Percentiles rank a stretch among this genome's conserved stretches.
phyloP scores from a whole-genome alignment of 2,113 vertebrate genomes.

The Neolamprologus caudopunctatus region DNA sequence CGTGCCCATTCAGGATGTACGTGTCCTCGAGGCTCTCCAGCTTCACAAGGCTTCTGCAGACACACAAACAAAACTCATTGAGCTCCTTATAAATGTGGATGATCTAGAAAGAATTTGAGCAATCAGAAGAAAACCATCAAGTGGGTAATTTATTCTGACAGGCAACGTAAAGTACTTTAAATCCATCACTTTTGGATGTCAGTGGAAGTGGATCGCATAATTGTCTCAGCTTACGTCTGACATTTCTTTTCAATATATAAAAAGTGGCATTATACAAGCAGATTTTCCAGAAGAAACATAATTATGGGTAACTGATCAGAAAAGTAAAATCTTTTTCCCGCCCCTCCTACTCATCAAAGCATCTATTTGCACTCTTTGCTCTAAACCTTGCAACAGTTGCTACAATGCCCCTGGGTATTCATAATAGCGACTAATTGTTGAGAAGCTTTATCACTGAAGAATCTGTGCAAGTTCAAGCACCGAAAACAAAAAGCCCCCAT shows the following conservation, averaged over 20 bases:
- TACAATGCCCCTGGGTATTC: background rate
- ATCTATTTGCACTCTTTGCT: background rate
- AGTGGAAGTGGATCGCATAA: constrained; percentile 32
- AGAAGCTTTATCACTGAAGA: background rate
- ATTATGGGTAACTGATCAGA: background rate
- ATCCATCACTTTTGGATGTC: constrained; percentile 12
- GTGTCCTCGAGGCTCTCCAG: constrained; percentile 97
- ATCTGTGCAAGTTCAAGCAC: background rate
- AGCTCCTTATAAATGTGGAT: background rate
- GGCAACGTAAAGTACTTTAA: constrained; percentile 9
- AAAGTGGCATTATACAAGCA: constrained; percentile 1
- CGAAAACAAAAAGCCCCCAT: background rate
- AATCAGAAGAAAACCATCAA: background rate
- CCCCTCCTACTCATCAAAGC: background rate
- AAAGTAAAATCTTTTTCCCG: background rate
- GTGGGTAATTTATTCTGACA: constrained; percentile 17
- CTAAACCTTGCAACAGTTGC: background rate
- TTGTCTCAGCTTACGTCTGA: constrained; percentile 22
- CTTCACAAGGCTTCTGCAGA: constrained; percentile 84
- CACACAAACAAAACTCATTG: background rate
- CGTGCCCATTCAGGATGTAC: constrained; percentile 85
- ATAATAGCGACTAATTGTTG: background rate
- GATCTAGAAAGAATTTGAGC: background rate
- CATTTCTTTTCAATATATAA: constrained; percentile 31
- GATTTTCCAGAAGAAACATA: constrained; percentile 15